Conservation (phyloP, 2,888 invertebrate species). For the Mythimna impura region DNA sequence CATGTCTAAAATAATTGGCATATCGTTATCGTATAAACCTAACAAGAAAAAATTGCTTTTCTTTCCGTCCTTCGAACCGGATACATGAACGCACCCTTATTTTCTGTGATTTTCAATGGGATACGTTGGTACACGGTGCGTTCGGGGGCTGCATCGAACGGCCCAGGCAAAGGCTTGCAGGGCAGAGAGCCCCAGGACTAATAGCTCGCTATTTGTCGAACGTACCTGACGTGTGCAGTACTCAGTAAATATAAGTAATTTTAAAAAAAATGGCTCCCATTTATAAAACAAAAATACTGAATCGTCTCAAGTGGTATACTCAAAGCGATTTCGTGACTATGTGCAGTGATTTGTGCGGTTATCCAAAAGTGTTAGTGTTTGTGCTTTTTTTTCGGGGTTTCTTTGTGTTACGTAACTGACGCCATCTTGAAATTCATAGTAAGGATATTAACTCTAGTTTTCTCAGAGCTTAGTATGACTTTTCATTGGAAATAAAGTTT, state of each 20-base stretch:
- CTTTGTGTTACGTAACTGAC: conserved; percentile 11
- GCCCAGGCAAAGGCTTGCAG: conserved; percentile 35
- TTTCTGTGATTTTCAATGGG: conserved; percentile 29
- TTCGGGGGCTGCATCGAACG: conserved; percentile 43
- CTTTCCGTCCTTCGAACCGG: not conserved
- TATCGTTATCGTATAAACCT: conserved; percentile 2
- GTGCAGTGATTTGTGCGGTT: conserved; percentile 24
- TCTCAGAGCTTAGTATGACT: not conserved
- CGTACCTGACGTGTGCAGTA: conserved; percentile 43
- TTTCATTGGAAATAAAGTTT: not conserved
- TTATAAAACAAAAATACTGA: not conserved
- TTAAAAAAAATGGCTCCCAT: not conserved
- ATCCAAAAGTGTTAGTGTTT: conserved; percentile 7
- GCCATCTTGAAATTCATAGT: conserved; percentile 18
- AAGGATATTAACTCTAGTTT: conserved; percentile 10
- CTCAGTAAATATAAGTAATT: conserved; percentile 1
- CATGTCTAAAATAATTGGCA: conserved; percentile 35
- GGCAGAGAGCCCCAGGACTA: conserved; percentile 17
- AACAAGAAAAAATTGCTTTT: not conserved
- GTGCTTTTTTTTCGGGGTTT: not conserved
- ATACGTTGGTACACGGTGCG: conserved; percentile 47
- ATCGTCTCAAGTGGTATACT: not conserved
- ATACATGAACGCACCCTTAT: conserved; percentile 34
- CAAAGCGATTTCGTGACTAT: not conserved
- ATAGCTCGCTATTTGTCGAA: conserved; percentile 42